Conservation (phyloP, 2,888 invertebrate species). For the Polia nebulosa region DNA sequence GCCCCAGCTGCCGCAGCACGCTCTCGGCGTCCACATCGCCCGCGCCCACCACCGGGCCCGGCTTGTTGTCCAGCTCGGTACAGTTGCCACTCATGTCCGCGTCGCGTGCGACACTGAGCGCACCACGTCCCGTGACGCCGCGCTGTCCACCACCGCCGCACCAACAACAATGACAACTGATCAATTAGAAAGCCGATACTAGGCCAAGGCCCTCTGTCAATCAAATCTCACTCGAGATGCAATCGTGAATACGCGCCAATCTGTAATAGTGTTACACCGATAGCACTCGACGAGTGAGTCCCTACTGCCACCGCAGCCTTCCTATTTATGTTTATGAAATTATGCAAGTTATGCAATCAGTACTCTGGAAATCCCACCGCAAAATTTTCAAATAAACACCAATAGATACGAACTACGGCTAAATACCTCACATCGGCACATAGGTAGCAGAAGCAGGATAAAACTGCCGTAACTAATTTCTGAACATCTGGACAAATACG, state of each 20-base stretch:
- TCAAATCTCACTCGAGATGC: slow-evolving; percentile 59
- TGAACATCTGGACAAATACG: slow-evolving; percentile 7
- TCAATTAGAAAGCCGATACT: slow-evolving; percentile 69
- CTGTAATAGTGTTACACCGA: slow-evolving; percentile 2
- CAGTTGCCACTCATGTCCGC: slow-evolving; percentile 44
- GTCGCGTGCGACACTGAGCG: slow-evolving; percentile 22
- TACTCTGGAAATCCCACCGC: slow-evolving; percentile 45
- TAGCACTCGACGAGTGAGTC: slow-evolving; percentile 30
- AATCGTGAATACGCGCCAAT: slow-evolving; percentile 43
- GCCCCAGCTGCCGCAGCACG: slow-evolving; percentile 75
- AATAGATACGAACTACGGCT: slow-evolving; percentile 12
- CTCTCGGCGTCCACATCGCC: slow-evolving; percentile 75
- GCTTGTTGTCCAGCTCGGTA: slow-evolving; percentile 24
- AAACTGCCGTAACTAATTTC: slow-evolving; percentile 1
- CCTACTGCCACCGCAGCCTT: slow-evolving; percentile 16
- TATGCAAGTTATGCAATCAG: slow-evolving; percentile 35
- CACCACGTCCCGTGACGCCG: slow-evolving; percentile 21
- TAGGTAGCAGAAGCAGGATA: slow-evolving; percentile 17
- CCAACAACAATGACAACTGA: slow-evolving; percentile 63
- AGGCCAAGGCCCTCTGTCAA: slow-evolving; percentile 69
- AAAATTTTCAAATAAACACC: slow-evolving; percentile 35
- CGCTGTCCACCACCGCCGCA: slow-evolving; percentile 18
- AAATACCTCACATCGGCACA: not conserved
- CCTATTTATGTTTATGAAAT: slow-evolving; percentile 49
- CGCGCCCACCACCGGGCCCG: not conserved